Evolutionary conservation across 2,888 invertebrate species (phyloP).

Genomic region (Phyto melanocephala): DNA sequence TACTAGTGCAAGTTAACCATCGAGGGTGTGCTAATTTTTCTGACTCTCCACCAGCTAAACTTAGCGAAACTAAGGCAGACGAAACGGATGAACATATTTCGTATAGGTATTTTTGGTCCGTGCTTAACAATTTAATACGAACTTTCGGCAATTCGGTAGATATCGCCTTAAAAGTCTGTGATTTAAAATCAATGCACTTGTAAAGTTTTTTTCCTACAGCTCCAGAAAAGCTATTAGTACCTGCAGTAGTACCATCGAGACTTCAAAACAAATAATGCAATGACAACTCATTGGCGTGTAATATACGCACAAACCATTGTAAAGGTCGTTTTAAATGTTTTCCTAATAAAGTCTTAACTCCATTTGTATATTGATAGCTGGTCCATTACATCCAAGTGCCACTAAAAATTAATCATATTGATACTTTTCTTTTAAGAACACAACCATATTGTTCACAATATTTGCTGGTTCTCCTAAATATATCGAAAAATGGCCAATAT

Average conservation of each 20-base stretch:
- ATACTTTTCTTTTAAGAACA: neutral
- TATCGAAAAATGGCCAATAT: conserved; percentile 10
- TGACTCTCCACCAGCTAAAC: neutral
- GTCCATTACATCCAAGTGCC: conserved; percentile 19
- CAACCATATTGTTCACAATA: conserved; percentile 8
- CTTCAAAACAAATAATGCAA: neutral
- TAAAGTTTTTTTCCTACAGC: conserved; percentile 31
- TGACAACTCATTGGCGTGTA: conserved; percentile 9
- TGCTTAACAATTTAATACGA: conserved; percentile 42
- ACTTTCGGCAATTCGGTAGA: conserved; percentile 30
- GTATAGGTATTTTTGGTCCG: conserved; percentile 48
- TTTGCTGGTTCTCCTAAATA: neutral
- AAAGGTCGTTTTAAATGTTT: conserved; percentile 26
- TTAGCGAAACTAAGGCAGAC: conserved; percentile 9
- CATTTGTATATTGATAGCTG: neutral
- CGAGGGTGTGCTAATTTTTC: neutral
- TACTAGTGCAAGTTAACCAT: neutral
- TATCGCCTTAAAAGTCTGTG: conserved; percentile 21
- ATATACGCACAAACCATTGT: neutral
- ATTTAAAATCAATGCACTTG: conserved; percentile 36
- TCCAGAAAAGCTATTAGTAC: too few relatives aligned
- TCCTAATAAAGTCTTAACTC: conserved; percentile 20
- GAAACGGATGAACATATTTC: conserved; percentile 44
- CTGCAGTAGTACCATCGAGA: neutral
- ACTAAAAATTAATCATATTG: neutral